phyloP scores from a whole-genome alignment of 1,140 invertebrate genomes.

The Tyrophagus putrescentiae region DNA sequence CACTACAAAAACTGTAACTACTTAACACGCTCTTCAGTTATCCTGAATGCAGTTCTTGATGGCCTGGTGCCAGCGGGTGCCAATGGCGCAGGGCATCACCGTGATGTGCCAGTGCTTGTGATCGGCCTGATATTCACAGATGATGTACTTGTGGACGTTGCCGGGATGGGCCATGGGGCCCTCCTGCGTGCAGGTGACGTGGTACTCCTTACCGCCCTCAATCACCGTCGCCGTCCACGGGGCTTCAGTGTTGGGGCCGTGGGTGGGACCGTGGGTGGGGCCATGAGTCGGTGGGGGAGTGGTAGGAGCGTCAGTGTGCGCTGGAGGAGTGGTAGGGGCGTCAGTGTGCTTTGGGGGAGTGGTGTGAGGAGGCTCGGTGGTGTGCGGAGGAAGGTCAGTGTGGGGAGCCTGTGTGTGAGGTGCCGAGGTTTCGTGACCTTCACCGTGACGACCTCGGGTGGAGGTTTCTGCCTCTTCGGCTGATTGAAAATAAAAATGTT shows the following conservation, averaged over 20 bases:
- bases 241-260: not conserved
- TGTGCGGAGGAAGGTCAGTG: too few species aligned
- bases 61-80: not conserved
- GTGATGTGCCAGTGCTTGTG: not conserved
- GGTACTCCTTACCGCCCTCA: slow-evolving; percentile 1
- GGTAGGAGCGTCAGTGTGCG: not conserved
- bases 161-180: not conserved
- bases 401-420: too few species aligned
- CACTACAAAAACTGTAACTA: too few species aligned
- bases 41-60: too few species aligned
- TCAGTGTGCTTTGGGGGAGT: too few species aligned
- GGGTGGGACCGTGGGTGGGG: not conserved
- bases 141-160: slow-evolving; percentile 5
- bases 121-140: not conserved
- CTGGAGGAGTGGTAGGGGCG: not conserved
- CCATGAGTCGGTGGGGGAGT: too few species aligned
- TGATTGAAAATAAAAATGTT: too few species aligned
- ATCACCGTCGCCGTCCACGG: not conserved
- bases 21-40: too few species aligned
- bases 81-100: not conserved
- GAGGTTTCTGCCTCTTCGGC: too few species aligned
- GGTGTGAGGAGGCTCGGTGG: too few species aligned
- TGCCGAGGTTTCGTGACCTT: too few species aligned
- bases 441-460: too few species aligned
- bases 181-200: not conserved